Base-by-base conservation (phyloP, 53 echinoderm and acorn worm species). In the Hippasteria phrygiana region DNA sequence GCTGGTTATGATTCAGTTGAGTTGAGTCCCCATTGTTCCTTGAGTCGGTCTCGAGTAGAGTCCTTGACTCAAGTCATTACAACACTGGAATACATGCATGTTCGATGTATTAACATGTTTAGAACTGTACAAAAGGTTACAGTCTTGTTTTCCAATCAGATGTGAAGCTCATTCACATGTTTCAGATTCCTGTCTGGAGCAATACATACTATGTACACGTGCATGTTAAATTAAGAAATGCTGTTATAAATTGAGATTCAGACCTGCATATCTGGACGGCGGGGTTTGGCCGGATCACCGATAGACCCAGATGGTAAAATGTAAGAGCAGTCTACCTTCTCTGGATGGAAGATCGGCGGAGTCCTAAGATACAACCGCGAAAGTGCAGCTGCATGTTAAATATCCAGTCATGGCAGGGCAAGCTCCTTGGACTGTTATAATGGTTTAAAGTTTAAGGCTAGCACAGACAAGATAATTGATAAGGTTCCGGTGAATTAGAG, bases 131-230 rank as follows among this genome's bases (percentile, higher is more conserved):
- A 67, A 36, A 67, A 67, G 69, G 37, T 35, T 14, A 67, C 69
- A 12, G 27, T 67, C 69, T 67, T 67, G 69, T 33, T 67, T 35
- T 67, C 34, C 69, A 67, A 73, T 73, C 73, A 73, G 73, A 73
- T 43, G 41, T 42, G 43, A 34, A 35, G 18, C 73, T 73, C 73
- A 73, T 42, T 42, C 41, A 73, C 40, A 73, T 73, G 43, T 43
- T 73, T 73, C 0, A 73, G 41, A 73, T 73, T 40, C 73, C 43
- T 42, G 73, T 41, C 73, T 40, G 43, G 73, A 18, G 73, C 73
- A 73, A 41, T 59, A 59, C 22, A 59, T 22, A n/a, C n/a, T n/a
- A n/a, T n/a, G n/a, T n/a, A n/a, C n/a, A 59, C 26, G 8, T 59
- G 59, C 59, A 59, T 16, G 59, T 59, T 59, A 18, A 59, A 59